These are phyloP conservation scores for Campoplex capitator DNA, from an alignment of 2,888 invertebrate genomes.

Conservation along the genomic window DNA sequence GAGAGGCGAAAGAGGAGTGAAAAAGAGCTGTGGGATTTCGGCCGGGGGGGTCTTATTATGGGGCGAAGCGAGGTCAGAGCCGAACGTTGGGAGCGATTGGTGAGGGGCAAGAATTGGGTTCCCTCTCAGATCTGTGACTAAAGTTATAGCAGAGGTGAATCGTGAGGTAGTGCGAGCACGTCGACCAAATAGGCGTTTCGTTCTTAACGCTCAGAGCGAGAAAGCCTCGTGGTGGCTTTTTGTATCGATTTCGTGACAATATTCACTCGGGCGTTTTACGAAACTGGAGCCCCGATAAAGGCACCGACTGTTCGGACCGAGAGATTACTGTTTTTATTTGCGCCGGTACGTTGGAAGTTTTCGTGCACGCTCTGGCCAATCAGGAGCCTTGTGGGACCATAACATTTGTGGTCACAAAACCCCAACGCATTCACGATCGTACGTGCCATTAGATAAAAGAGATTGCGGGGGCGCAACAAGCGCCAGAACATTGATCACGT, in stretches of 20 bases:
- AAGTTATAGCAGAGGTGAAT: constrained; percentile 39
- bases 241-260: constrained; percentile 30
- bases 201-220: constrained; percentile 24
- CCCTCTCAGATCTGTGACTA: constrained; percentile 24
- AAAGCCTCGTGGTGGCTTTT: constrained; percentile 32
- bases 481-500: constrained; percentile 7
- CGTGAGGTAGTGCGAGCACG: constrained; percentile 38
- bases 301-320: neutral
- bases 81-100: constrained; percentile 42
- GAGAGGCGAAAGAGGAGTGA: neutral
- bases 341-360: no score
- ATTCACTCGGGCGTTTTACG: constrained; percentile 27
- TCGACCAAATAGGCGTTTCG: constrained; percentile 20
- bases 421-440: constrained; percentile 1
- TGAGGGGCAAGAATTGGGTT: constrained; percentile 30
- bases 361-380: constrained; percentile 12
- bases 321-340: constrained; percentile 3
- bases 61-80: constrained; percentile 36
- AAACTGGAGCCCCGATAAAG: neutral
- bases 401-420: constrained; percentile 28
- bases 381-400: neutral
- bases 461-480: neutral
- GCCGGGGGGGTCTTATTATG: constrained; percentile 15
- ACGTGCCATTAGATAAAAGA: constrained; percentile 29
- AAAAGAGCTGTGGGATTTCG: constrained; percentile 11